Base-by-base conservation (phyloP, 2,888 invertebrate genomes). In the Agelastica alni region DNA sequence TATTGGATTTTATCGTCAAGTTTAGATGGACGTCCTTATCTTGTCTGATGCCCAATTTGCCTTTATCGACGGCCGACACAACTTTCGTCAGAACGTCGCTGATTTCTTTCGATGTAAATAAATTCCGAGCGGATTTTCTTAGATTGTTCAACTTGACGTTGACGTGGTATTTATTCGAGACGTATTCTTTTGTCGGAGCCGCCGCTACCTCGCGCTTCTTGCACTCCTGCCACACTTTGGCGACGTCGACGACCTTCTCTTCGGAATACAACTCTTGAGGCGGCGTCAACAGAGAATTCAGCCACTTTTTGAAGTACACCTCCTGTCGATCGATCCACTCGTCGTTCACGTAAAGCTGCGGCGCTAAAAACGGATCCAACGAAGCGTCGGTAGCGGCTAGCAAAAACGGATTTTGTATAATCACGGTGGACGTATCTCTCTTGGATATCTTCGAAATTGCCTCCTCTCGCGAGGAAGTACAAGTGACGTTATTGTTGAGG, bases 21-120 rank as follows among this genome's bases (percentile, higher is more conserved):
- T 96, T 93, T 44, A 90, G 81, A 72, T 93, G 91, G 4, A 94
- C 77, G 76, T 91, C 87, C 54, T 87, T 83, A 74, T 95, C 95
- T 17, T 81, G 79, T 51, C 94, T 80, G 26, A 95, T 85, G 7
- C 81, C 75, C 20, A 95, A 78, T n/a, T 87, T 80, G 53, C 87
- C 85, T 59, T 85, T 86, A 62, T 91, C 89, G 18, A 95, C 83
- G 57, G 88, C 87, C 0, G 79, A 79, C 26, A 85, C 83, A 1
- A 91, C 78, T 71, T 87, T 89, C 7, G 83, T 78, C 51, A 91
- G 81, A 0, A 91, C 87, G 64, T 83, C 81, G 1, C 84, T 78
- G 3, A 76, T 65, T 49, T 68, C 68, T 2, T 53, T 17, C 0
- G 70, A 68, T 44, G 57, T 60, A 47, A 67, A 75, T 16, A 77